Evolutionary conservation across 2,113 vertebrate genomes (phyloP).

Genomic region (Shinisaurus crocodilurus): DNA sequence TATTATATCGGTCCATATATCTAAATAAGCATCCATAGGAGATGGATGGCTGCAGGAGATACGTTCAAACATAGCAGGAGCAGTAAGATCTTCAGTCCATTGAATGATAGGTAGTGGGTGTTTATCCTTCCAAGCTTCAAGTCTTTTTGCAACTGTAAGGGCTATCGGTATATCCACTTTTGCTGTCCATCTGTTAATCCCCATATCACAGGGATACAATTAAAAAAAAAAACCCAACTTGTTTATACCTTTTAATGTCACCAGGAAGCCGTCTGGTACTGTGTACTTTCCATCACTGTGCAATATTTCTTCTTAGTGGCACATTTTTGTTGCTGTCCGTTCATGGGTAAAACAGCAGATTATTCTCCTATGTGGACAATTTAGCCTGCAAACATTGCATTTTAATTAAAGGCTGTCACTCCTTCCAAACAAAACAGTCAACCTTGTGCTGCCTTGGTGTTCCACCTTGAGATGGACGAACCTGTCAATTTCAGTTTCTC

Average conservation of each 20-base stretch:
- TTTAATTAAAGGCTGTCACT: neutral
- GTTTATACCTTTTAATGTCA: neutral
- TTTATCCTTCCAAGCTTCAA: too few species aligned
- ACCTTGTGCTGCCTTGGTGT: neutral
- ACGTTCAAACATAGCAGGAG: too few species aligned
- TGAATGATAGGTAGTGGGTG: too few species aligned
- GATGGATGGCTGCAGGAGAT: too few species aligned
- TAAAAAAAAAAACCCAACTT: neutral
- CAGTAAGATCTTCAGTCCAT: too few species aligned
- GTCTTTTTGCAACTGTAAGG: too few species aligned
- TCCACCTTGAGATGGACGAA: neutral
- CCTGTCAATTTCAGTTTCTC: too few species aligned
- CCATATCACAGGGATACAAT: too few species aligned
- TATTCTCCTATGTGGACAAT: neutral
- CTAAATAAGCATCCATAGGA: too few species aligned
- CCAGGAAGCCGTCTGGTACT: neutral
- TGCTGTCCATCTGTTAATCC: too few species aligned
- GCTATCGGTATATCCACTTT: too few species aligned
- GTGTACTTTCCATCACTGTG: neutral
- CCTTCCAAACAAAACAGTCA: neutral
- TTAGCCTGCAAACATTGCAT: neutral
- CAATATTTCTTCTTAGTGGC: neutral
- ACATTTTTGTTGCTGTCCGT: neutral
- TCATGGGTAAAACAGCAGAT: neutral
- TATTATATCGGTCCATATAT: too few species aligned